Evolutionary conservation across 2,113 vertebrate genomes (phyloP).

Genomic region (Lipophrys pholis): DNA sequence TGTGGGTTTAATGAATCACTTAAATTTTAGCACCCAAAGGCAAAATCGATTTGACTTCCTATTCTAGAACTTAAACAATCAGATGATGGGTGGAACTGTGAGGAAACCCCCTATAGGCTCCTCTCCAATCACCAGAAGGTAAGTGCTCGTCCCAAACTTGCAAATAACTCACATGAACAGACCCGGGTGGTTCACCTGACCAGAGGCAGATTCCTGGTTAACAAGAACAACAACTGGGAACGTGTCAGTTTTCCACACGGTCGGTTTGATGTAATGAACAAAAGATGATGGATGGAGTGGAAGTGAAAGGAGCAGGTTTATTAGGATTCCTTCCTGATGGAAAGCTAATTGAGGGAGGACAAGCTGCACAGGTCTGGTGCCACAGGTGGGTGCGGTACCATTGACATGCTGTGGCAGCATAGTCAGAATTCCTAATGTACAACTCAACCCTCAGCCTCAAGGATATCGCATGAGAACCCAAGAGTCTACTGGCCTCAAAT

Average conservation of each 20-base stretch:
- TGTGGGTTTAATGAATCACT: not conserved
- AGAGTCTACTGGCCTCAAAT: not conserved
- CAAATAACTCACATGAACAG: slow-evolving; percentile 51
- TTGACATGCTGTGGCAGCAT: slow-evolving; percentile 67
- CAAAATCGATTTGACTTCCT: slow-evolving; percentile 46
- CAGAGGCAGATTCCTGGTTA: slow-evolving; percentile 83
- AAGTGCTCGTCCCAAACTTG: slow-evolving; percentile 31
- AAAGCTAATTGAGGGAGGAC: slow-evolving; percentile 76
- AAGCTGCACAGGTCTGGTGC: slow-evolving; percentile 35
- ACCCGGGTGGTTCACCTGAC: slow-evolving; percentile 58
- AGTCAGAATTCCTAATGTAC: slow-evolving; percentile 63
- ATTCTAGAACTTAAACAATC: slow-evolving; percentile 50
- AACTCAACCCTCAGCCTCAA: slow-evolving; percentile 52
- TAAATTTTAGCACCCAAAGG: slow-evolving; percentile 10
- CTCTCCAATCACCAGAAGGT: slow-evolving; percentile 73
- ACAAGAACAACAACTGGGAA: slow-evolving; percentile 82
- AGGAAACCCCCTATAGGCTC: slow-evolving; percentile 15
- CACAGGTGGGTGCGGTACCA: slow-evolving; percentile 72
- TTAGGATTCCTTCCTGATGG: slow-evolving; percentile 78
- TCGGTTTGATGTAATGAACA: slow-evolving; percentile 55
- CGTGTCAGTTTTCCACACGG: slow-evolving; percentile 61
- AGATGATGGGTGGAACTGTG: slow-evolving; percentile 38
- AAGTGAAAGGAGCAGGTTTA: slow-evolving; percentile 76
- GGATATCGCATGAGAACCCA: slow-evolving; percentile 49
- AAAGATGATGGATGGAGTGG: slow-evolving; percentile 66